Evolutionary conservation across 2,113 vertebrate species (phyloP).

Genomic region (Hipposideros armiger): DNA sequence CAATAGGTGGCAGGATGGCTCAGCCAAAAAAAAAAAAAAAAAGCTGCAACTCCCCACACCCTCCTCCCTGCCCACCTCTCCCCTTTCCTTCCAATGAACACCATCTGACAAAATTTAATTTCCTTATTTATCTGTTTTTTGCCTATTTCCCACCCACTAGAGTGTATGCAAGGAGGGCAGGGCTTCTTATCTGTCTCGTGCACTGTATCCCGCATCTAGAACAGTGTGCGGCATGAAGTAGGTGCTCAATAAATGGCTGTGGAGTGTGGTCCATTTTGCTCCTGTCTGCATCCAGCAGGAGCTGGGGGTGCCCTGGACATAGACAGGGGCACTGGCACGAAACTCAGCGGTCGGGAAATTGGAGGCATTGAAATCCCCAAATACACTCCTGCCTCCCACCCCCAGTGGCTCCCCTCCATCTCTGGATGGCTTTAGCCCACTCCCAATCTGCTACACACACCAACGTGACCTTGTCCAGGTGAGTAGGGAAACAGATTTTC

Average conservation of each 20-base stretch:
- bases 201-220: neutral
- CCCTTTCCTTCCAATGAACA: neutral
- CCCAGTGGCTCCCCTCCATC: neutral
- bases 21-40: too few relatives aligned
- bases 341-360: neutral
- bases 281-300: neutral
- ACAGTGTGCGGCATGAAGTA: accelerated
- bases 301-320: too few relatives aligned
- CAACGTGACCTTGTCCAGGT: too few relatives aligned
- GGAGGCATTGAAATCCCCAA: neutral
- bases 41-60: neutral
- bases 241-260: neutral
- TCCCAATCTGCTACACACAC: neutral
- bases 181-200: neutral
- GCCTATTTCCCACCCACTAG: neutral
- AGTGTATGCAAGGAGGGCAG: neutral
- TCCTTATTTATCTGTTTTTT: neutral
- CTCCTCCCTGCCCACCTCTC: too few relatives aligned
- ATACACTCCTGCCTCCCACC: neutral
- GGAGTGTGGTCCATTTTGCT: neutral
- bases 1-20: too few relatives aligned
- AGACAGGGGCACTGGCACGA: neutral
- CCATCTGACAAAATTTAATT: neutral
- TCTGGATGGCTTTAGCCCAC: neutral
- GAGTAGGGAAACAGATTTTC: too few relatives aligned